These are phyloP conservation scores for Carcharodon carcharias DNA, from an alignment of 2,797 vertebrate species.

Conservation along the genomic window DNA sequence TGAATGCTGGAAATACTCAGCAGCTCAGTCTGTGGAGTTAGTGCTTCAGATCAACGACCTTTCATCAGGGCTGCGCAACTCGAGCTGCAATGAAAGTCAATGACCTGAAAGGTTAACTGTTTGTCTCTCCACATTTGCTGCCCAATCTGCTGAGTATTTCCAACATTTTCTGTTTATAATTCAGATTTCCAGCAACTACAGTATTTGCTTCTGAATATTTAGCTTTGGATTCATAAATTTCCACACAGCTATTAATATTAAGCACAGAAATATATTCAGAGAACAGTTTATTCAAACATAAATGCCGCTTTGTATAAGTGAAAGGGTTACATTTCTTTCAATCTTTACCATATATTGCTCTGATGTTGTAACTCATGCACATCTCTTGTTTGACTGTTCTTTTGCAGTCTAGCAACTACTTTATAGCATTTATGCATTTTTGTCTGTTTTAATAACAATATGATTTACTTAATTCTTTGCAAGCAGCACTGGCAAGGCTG, in stretches of 20 bases:
- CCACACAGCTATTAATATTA: background rate
- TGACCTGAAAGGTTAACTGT: background rate
- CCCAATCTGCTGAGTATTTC: background rate
- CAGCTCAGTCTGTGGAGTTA: background rate
- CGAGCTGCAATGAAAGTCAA: background rate
- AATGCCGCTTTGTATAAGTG: background rate
- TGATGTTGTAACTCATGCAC: background rate
- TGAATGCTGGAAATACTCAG: background rate
- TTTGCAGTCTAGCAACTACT: background rate
- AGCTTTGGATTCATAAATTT: background rate
- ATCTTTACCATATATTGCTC: background rate
- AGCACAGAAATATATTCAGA: background rate
- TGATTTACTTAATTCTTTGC: background rate
- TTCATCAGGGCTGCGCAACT: background rate
- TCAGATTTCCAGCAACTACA: background rate
- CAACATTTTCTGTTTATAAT: background rate
- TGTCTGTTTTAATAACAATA: background rate
- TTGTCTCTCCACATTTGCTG: background rate
- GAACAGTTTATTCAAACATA: background rate
- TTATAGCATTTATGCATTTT: background rate
- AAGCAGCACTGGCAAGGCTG: background rate
- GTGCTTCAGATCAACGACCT: background rate
- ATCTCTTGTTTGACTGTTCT: background rate
- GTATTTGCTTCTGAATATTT: background rate
- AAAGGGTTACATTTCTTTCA: background rate